Base-by-base conservation (phyloP, 2,797 vertebrate species). In the Ptychadena robeensis region DNA sequence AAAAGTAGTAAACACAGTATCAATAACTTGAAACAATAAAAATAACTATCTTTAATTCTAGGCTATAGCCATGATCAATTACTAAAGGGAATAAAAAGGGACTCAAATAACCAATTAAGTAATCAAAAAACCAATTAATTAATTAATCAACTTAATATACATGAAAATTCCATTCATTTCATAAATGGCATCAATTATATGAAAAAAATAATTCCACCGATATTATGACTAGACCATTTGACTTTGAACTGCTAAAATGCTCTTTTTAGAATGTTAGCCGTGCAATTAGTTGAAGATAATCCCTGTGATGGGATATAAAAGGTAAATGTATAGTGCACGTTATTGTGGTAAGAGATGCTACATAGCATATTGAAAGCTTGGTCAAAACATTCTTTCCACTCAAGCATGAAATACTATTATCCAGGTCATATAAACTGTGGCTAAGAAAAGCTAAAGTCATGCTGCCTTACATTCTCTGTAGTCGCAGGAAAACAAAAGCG, bases 341-440 rank as follows among this genome's bases (percentile, higher is more conserved):
- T 61, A 22, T 28, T 70, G 35, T 40, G 22, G 4, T 64, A 27
- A 44, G 3, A 61, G n/a, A 38, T 59, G 48, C 53, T 70, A 70
- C 35, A 64, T 80, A 57, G 68, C 69, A 72, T 31, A 70, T 53
- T 65, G 22, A 31, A 65, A 30, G 61, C 31, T 25, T 65, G 63
- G 68, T 44, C 57, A 80, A 81, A 79, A 73, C 28, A 73, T 34
- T 73, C 25, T 48, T 65, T 44, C 40, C 31, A 32, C 27, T 74
- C 31, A 59, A 67, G 70, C 61, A 59, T 81, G 80, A 73, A 74
- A 81, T 67, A 31, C 30, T 27, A 81, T 81, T 81, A 81, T 74
- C 40, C 63, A 57, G 80, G 80, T 74, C 71, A 81, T 48, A 57
- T 74, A 73, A 48, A 53, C 63, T 31, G 64, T 65, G 66, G 70